A percentile compares a stretch with the other conserved stretches of the same genome.
Evolutionary conservation across 2,113 vertebrate genomes (phyloP).

Genomic region (Malurus alboscapulatus): DNA sequence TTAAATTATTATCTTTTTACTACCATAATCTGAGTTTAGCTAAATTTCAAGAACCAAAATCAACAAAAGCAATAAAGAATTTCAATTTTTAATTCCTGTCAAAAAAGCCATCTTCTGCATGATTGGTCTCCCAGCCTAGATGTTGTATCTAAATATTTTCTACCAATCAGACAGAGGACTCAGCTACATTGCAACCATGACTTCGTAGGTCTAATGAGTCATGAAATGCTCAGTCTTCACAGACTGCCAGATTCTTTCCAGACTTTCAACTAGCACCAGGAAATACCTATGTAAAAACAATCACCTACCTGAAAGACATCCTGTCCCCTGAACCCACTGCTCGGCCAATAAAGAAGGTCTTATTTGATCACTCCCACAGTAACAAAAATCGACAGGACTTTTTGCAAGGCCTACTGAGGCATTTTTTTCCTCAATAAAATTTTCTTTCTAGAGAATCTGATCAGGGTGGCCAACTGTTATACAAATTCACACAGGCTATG

Average conservation of each 20-base stretch:
- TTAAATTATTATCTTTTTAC: neutral
- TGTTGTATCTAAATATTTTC: neutral
- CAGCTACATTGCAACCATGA: neutral
- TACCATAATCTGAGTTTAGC: neutral
- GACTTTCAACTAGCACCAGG: rapidly evolving
- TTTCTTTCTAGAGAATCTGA: neutral
- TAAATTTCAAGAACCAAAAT: neutral
- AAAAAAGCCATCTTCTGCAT: neutral
- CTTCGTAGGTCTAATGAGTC: neutral
- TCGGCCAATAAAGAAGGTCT: neutral
- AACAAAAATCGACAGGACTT: neutral
- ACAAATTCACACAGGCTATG: neutral
- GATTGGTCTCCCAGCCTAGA: neutral
- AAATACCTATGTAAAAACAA: neutral
- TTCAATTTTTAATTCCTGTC: neutral
- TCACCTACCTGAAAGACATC: neutral
- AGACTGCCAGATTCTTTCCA: neutral
- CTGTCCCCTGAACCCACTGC: neutral
- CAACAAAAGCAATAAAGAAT: neutral
- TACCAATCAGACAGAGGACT: neutral
- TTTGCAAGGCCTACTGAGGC: neutral
- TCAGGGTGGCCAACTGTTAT: neutral
- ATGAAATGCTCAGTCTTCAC: neutral
- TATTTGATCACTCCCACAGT: neutral
- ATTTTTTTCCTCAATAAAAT: neutral